phyloP scores from a whole-genome alignment of 2,888 invertebrate genomes.

The Ethmia dodecea region DNA sequence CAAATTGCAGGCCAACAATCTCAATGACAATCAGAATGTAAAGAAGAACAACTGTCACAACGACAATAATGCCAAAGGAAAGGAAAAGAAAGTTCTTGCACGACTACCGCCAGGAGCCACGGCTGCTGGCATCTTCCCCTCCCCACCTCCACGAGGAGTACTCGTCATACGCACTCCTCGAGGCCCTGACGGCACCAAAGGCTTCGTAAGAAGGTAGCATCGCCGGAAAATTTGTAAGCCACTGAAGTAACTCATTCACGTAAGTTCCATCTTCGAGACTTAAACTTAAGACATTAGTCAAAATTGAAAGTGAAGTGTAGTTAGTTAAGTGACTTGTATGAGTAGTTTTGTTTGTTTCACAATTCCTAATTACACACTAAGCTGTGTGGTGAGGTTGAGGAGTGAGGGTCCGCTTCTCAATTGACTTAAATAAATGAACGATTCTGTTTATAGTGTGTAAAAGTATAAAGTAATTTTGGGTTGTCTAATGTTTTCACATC shows the following conservation, averaged over 20 bases:
- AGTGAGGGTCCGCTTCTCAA: no score
- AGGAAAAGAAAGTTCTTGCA: conserved; percentile 58
- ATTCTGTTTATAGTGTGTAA: no score
- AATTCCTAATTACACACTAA: conserved; percentile 14
- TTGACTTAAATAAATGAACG: no score
- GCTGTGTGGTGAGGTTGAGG: no score
- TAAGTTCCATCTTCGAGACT: conserved; percentile 41
- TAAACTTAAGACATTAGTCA: conserved; percentile 17
- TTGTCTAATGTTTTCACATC: no score
- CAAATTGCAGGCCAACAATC: conserved; percentile 61
- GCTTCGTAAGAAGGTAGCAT: conserved; percentile 67
- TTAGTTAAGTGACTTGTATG: conserved; percentile 1
- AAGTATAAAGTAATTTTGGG: no score
- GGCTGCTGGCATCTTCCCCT: conserved; percentile 52
- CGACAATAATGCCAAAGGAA: conserved; percentile 54
- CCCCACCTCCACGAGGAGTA: conserved; percentile 65
- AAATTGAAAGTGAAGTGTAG: conserved; percentile 8
- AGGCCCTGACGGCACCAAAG: conserved; percentile 87
- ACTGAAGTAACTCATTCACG: conserved; percentile 26
- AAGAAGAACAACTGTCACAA: conserved; percentile 45
- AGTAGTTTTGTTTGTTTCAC: conserved; percentile 4
- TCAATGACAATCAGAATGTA: conserved; percentile 52
- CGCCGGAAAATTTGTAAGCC: conserved; percentile 17
- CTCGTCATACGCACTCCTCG: conserved; percentile 84
- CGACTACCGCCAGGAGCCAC: conserved; percentile 57